These are phyloP conservation scores for Ptychoptera contaminata DNA, from an alignment of 2,888 invertebrate species.

Conservation along the genomic window DNA sequence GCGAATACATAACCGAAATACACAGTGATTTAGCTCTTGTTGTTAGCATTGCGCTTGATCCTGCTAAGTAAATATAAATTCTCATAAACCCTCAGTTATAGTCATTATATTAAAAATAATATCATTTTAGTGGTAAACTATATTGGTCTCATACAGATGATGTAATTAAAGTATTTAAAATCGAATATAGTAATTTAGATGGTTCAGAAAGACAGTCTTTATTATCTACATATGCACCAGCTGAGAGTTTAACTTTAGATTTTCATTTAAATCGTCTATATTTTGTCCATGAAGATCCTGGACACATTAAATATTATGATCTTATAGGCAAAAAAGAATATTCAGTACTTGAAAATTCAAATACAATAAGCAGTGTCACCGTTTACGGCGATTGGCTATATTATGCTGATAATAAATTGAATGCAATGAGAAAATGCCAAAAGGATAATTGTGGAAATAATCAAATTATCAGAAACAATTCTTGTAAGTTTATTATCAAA, in stretches of 20 bases:
- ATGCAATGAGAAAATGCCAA: conserved; percentile 44
- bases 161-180: conserved; percentile 24
- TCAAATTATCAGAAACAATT: conserved; percentile 40
- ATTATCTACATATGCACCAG: conserved; percentile 18
- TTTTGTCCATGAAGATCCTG: conserved; percentile 45
- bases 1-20: conserved; percentile 45
- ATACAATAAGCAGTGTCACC: conserved; percentile 32
- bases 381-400: conserved; percentile 46
- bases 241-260: conserved; percentile 46
- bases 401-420: conserved; percentile 49
- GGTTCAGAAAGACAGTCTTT: conserved; percentile 34
- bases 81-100: too few species aligned
- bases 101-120: neutral
- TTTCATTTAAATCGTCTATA: conserved; percentile 44
- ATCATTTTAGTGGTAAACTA: conserved; percentile 33
- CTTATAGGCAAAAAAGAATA: conserved; percentile 19
- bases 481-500: conserved; percentile 35
- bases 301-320: conserved; percentile 45
- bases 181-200: conserved; percentile 51
- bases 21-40: conserved; percentile 30
- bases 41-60: conserved; percentile 54
- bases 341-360: conserved; percentile 1
- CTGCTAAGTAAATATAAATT: conserved; percentile 31
- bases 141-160: conserved; percentile 39
- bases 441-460: conserved; percentile 36